Evolutionary conservation across 2,888 invertebrate species (phyloP), one percentile per base, ranked within the genome.

Genomic region (Amblyteles armatorius): DNA sequence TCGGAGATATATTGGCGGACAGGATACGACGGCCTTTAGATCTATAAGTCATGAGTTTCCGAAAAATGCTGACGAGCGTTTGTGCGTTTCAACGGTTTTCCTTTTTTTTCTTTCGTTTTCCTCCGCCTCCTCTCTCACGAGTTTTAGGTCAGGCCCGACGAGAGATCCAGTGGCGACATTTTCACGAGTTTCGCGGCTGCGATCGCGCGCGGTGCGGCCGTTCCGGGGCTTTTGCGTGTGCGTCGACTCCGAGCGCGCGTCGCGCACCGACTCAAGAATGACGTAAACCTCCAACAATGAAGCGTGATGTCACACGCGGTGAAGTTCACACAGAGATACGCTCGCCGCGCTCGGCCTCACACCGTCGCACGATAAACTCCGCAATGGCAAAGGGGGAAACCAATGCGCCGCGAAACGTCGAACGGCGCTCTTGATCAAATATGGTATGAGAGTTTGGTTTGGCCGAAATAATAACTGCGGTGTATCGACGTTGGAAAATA

Each of bases 241-340:
- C 86, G 86, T 83, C 84, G 78, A 78, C 82, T 82, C 83, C 87
- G 86, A 86, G 86, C 22, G 79, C 60, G 86, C 22, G 79, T 52
- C 83, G 84, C 85, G 76, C 85, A 73, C 85, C 88, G 88, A 89
- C 90, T 90, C 89, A 91, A 90, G 90, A 92, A 93, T 94, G 94
- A 94, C 94, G 94, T 94, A 94, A 94, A 93, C 93, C 92, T 93
- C 92, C 92, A 94, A 94, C 94, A 94, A 94, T 93, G 94, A 93
- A 90, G 91, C 93, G 93, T 94, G 93, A 94, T 94, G 93, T 94
- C 93, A 94, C 92, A 91, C 90, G 87, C 89, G 88, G 87, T 88
- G 88, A 87, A 89, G 87, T 88, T 88, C 89, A 88, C 88, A 88
- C 90, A 85, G 71, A 81, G 84, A 69, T 71, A 79, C 72, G 36